Conservation (phyloP, 2,113 vertebrate genomes). For the Malurus elegans region DNA sequence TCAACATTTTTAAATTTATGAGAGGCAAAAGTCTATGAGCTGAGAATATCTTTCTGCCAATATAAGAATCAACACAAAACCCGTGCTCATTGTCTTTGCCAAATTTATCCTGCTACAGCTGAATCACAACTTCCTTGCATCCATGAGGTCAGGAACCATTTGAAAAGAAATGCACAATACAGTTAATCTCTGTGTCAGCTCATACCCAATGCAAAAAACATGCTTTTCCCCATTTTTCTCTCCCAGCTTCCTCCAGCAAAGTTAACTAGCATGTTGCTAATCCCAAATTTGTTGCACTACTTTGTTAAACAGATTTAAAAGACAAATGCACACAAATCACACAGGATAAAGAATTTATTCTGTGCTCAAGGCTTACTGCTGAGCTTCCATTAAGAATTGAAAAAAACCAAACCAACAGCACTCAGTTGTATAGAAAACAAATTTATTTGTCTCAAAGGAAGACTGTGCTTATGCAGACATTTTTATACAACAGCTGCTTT, state of each 20-base stretch:
- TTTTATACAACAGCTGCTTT: background rate
- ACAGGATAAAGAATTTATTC: conserved; percentile 13
- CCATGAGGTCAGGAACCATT: background rate
- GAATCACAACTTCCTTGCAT: conserved; percentile 21
- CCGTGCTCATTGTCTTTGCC: background rate
- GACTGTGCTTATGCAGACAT: background rate
- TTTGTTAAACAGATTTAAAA: conserved; percentile 36
- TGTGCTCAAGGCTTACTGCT: conserved; percentile 2
- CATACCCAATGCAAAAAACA: background rate
- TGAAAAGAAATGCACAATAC: background rate
- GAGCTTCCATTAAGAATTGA: background rate
- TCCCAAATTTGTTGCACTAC: conserved; percentile 33
- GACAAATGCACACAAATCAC: conserved; percentile 13
- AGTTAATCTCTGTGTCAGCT: background rate
- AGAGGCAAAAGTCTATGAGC: background rate
- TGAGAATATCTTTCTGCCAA: background rate
- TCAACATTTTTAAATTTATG: background rate
- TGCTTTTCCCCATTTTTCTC: background rate
- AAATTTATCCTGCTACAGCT: conserved; percentile 32
- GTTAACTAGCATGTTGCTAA: background rate
- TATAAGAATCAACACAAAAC: background rate
- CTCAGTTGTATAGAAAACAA: background rate
- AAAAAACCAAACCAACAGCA: background rate
- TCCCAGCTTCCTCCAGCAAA: background rate
- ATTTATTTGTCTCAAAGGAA: background rate